phyloP scores from a whole-genome alignment of 64 coral and sea anemone genomes.

The Montipora efflorescens region DNA sequence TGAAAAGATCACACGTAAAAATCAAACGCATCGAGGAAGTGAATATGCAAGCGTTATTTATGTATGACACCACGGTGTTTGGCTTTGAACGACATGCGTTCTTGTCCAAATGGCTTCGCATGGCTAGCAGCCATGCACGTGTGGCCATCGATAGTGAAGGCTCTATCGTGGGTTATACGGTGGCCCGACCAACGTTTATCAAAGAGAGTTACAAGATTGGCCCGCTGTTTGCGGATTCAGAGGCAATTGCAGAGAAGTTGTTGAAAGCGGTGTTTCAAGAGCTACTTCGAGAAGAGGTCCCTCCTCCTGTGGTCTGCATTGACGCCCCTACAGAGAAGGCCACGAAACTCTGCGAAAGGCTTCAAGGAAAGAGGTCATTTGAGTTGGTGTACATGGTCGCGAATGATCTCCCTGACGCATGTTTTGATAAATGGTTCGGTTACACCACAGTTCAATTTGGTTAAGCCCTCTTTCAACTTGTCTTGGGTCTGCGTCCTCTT shows the following conservation, averaged over 20 bases:
- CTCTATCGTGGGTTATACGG: conserved; percentile 30
- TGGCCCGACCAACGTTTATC: conserved; percentile 4
- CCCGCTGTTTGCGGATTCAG: conserved; percentile 18
- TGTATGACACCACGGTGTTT: conserved; percentile 45
- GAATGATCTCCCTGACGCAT: not conserved
- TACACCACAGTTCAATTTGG: not conserved
- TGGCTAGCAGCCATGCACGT: conserved; percentile 8
- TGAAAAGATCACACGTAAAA: not conserved
- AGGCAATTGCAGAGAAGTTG: conserved; percentile 22
- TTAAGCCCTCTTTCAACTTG: not conserved
- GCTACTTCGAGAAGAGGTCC: not conserved
- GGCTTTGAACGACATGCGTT: conserved; percentile 40
- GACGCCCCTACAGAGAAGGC: not conserved
- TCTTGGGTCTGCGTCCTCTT: not conserved
- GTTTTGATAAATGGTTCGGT: conserved; percentile 3
- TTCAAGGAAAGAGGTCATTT: not conserved
- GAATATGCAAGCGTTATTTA: not conserved
- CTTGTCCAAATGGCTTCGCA: conserved; percentile 19
- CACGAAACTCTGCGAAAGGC: not conserved
- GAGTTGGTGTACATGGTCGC: not conserved
- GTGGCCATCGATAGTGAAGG: conserved; percentile 21
- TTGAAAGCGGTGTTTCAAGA: conserved; percentile 40
- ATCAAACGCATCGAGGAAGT: not conserved
- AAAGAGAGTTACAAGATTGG: not conserved
- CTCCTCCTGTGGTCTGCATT: not conserved